Percentiles rank a stretch among this genome's conserved stretches.
Conservation (phyloP, 1,140 invertebrate genomes). For the Panagrolaimus sp. region DNA sequence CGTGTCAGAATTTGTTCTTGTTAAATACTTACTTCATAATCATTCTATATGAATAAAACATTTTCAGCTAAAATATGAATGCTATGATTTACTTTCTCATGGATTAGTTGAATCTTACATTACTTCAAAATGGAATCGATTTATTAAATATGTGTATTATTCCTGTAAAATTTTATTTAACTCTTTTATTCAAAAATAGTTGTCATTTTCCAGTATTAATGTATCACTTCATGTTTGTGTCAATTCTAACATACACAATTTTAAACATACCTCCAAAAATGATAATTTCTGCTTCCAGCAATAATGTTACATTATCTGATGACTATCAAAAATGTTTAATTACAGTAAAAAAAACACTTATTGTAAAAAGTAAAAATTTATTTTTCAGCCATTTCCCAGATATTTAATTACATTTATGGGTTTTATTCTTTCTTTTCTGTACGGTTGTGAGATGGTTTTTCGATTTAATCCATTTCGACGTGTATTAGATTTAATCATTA, state of each 20-base stretch:
- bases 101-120: not conserved
- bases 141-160: slow-evolving; percentile 4
- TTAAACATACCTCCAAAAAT: not conserved
- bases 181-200: not conserved
- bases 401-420: not conserved
- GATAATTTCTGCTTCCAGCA: not conserved
- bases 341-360: not conserved
- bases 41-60: no score
- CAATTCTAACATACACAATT: not conserved
- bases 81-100: not conserved
- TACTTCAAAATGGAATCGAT: not conserved
- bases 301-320: not conserved
- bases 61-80: no score
- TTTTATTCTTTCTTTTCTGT: not conserved
- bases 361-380: no score
- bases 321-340: not conserved
- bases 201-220: no score
- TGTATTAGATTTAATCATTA: not conserved
- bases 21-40: no score
- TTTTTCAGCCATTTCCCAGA: no score
- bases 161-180: not conserved
- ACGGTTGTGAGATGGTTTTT: not conserved
- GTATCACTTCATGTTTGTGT: not conserved
- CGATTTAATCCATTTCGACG: not conserved
- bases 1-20: no score